phyloP scores from a whole-genome alignment of 2,113 vertebrate species.

The Synchiropus splendidus region DNA sequence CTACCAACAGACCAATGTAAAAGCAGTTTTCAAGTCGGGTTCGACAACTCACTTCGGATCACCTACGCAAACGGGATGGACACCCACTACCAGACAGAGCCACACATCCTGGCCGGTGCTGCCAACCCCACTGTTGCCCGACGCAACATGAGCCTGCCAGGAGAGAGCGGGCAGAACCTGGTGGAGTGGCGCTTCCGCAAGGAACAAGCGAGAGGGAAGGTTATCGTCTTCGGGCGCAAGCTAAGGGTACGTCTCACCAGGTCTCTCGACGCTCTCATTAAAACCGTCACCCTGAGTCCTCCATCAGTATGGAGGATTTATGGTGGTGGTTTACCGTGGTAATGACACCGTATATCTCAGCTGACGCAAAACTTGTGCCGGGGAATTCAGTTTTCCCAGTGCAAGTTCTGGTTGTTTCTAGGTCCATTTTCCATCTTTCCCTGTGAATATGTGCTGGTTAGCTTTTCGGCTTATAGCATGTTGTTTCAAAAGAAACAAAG shows the following conservation, averaged over 20 bases:
- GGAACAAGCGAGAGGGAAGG: slow-evolving; percentile 88
- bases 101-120: slow-evolving; percentile 86
- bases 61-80: slow-evolving; percentile 92
- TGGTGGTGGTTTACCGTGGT: no score
- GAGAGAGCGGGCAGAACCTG: slow-evolving; percentile 89
- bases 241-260: slow-evolving; percentile 72
- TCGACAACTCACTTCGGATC: slow-evolving; percentile 85
- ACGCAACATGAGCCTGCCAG: slow-evolving; percentile 92
- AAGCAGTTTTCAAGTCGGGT: slow-evolving; percentile 91
- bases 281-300: no score
- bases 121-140: slow-evolving; percentile 90
- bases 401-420: no score
- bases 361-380: no score
- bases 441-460: no score
- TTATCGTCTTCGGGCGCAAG: slow-evolving; percentile 94
- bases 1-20: slow-evolving; percentile 83
- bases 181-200: slow-evolving; percentile 97
- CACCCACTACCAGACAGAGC: slow-evolving; percentile 93
- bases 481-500: no score
- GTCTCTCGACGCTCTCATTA: no score
- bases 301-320: no score
- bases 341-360: no score
- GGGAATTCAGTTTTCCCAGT: no score
- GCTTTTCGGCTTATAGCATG: no score
- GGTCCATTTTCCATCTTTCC: no score